Conservation (phyloP, 2,888 invertebrate species). For the Lithodes maja region DNA sequence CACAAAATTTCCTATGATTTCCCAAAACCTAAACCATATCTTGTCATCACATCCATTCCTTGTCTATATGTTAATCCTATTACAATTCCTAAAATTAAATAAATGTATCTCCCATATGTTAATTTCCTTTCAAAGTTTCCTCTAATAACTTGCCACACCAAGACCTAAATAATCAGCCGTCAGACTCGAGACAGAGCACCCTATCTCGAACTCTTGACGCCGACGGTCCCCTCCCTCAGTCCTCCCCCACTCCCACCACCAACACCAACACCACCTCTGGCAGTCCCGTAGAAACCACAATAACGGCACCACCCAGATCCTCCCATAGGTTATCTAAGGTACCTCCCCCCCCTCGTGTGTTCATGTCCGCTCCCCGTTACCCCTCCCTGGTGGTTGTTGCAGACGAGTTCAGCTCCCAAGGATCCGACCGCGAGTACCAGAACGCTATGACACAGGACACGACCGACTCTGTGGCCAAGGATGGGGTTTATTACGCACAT, state of each 20-base stretch:
- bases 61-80: background rate
- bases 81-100: no score
- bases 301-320: background rate
- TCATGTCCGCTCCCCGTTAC: constrained; percentile 69
- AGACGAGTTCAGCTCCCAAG: constrained; percentile 89
- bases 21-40: background rate
- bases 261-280: background rate
- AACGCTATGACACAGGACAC: constrained; percentile 70
- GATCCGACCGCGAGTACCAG: constrained; percentile 75
- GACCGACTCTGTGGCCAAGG: constrained; percentile 69
- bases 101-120: no score
- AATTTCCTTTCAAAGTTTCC: background rate
- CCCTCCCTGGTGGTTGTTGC: constrained; percentile 71
- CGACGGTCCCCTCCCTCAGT: background rate
- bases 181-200: constrained; percentile 25
- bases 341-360: constrained; percentile 37
- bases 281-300: background rate
- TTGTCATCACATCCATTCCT: background rate
- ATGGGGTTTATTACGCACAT: constrained; percentile 73
- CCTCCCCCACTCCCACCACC: background rate
- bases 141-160: background rate
- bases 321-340: background rate
- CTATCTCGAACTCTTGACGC: background rate
- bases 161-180: constrained; percentile 1
- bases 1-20: background rate